A percentile compares a stretch with the other conserved stretches of the same genome.
Evolutionary conservation across 1,140 invertebrate species (phyloP).

Genomic region (Patella vulgata): DNA sequence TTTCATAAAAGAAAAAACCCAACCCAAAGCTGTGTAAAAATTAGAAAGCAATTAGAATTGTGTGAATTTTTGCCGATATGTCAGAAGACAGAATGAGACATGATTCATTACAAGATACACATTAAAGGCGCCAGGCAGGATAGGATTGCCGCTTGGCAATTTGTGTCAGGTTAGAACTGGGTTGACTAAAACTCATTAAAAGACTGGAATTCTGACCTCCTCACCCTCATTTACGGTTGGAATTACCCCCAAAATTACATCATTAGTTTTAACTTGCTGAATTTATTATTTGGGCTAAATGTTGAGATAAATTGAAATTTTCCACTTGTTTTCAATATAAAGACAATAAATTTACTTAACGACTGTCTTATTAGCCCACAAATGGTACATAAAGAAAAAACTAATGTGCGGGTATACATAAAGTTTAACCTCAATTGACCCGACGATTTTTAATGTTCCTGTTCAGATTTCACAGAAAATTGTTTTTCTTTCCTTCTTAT

Average conservation of each 20-base stretch:
- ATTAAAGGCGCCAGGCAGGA: conserved; percentile 3
- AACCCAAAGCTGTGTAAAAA: too few species aligned
- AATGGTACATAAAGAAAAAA: too few species aligned
- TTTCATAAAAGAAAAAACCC: too few species aligned
- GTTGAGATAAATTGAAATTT: conserved; percentile 31
- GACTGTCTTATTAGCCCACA: too few species aligned
- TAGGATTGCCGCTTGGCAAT: conserved; percentile 4
- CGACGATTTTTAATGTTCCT: too few species aligned
- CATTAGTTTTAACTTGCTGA: conserved; percentile 1
- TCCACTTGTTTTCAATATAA: background rate
- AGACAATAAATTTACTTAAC: too few species aligned
- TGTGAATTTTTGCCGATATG: background rate
- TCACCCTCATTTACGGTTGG: conserved; percentile 12
- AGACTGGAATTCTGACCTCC: conserved; percentile 8
- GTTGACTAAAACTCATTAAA: conserved; percentile 11
- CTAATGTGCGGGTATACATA: too few species aligned
- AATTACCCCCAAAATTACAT: conserved; percentile 32
- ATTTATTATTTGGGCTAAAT: conserved; percentile 29
- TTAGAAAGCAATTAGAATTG: background rate
- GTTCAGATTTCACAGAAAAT: too few species aligned
- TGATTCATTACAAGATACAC: conserved; percentile 14
- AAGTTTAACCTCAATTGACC: too few species aligned
- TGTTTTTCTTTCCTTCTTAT: too few species aligned
- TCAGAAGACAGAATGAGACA: background rate
- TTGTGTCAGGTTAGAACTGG: conserved; percentile 11